Conservation (phyloP, 2,113 vertebrate species). For the Zingel zingel region DNA sequence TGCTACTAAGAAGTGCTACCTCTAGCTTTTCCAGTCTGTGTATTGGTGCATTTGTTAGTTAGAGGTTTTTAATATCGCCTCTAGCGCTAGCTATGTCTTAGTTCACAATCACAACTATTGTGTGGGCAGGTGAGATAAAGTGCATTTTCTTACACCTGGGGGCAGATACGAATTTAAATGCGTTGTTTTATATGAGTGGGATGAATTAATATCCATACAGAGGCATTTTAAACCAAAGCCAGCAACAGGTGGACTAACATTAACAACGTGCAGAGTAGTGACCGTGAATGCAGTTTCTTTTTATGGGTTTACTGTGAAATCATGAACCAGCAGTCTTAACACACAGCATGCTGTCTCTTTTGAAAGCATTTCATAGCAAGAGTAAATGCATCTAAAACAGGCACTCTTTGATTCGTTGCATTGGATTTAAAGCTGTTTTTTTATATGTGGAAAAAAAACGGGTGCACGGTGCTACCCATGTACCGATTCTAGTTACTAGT, state of each 20-base stretch:
- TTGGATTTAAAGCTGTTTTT: not conserved
- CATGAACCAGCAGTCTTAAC: not conserved
- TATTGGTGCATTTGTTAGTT: constrained; percentile 1
- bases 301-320: not conserved
- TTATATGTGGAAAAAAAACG: not conserved
- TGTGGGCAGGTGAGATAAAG: constrained; percentile 48
- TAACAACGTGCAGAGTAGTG: not conserved
- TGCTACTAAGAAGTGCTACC: not conserved
- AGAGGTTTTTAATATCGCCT: not conserved
- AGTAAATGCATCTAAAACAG: not conserved
- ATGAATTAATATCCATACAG: not conserved
- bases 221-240: constrained; percentile 8
- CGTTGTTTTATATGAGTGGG: not conserved
- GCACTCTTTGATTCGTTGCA: not conserved
- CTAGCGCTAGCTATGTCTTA: not conserved
- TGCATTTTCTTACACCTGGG: constrained; percentile 32
- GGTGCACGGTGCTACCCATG: too few relatives aligned
- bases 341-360: not conserved
- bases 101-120: constrained; percentile 11
- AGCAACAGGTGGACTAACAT: constrained; percentile 70
- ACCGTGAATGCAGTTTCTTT: constrained; percentile 23
- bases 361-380: not conserved
- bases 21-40: not conserved
- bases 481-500: too few relatives aligned
- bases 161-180: not conserved